Evolutionary conservation across 2,888 invertebrate genomes (phyloP), one percentile per base, ranked within the genome.

Genomic region (Melinopterus prodromus): DNA sequence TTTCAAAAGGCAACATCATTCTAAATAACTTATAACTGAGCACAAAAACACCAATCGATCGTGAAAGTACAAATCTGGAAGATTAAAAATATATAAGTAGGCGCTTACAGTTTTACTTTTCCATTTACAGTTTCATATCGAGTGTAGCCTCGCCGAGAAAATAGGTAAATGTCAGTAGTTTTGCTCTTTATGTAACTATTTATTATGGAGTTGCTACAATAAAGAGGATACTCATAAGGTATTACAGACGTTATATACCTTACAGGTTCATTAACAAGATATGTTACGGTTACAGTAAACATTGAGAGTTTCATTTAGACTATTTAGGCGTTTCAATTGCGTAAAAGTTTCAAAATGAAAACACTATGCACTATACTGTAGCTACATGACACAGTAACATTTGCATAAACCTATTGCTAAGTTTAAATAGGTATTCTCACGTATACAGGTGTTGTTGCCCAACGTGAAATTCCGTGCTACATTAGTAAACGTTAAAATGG

Each of bases 91-190:
- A 12, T 53, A 53, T 53, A 53, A 53, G 53, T 53, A 53, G 53
- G 53, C 53, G 53, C 53, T 53, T 53, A 53, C 53, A 53, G 53
- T 53, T 53, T 53, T 53, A 53, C 53, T 53, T 53, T 53, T 53
- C 53, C 53, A 53, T 53, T 53, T 53, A 53, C 12, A 53, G 53
- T 53, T 26, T 12, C 53, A 53, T 53, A 53, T 7, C 53, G 9
- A 53, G 53, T 53, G 53, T 53, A 53, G 53, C 3, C 5, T 53
- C 53, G 53, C 53, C 53, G 5, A 53, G 53, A 53, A 53, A 9
- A 53, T 53, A 12, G 53, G 53, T 53, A 53, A 53, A 53, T 53
- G 53, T 53, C 53, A 53, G 53, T 12, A 12, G 53, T 53, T 53
- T 2, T 9, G 9, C 53, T 53, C 53, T 4, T 53, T 53, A 53